These are phyloP conservation scores for Bambusicola thoracicus DNA, from an alignment of 2,113 vertebrate species.

Conservation along the genomic window DNA sequence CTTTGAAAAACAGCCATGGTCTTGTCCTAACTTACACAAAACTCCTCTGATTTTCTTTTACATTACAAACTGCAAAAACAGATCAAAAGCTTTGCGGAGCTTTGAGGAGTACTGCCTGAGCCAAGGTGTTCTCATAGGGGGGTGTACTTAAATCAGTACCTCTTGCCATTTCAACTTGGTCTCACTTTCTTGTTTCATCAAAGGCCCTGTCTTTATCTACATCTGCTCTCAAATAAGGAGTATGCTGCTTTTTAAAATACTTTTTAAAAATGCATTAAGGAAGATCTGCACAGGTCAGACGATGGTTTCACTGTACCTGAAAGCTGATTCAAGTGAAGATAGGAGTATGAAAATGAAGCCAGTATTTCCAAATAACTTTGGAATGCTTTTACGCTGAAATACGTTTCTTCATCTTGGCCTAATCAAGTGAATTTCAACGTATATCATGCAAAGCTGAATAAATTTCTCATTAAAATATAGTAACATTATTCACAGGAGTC, in stretches of 20 bases:
- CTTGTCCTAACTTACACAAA: background rate
- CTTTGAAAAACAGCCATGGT: background rate
- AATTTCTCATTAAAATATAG: background rate
- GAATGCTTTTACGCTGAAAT: background rate
- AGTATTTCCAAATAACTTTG: background rate
- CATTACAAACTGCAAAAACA: background rate
- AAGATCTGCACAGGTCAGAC: background rate
- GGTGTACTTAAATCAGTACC: background rate
- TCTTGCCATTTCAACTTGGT: background rate
- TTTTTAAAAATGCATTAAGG: background rate
- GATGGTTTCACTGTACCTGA: background rate
- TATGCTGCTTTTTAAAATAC: background rate
- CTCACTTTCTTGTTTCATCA: background rate
- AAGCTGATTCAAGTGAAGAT: background rate
- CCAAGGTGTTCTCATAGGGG: background rate
- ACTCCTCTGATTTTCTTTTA: background rate
- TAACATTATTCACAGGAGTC: background rate
- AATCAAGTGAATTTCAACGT: slow-evolving; percentile 36
- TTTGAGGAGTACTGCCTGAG: background rate
- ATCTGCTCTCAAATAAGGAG: background rate
- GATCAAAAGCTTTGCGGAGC: background rate
- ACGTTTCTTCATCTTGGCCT: background rate
- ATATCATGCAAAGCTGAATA: background rate
- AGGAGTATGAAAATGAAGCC: background rate
- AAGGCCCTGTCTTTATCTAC: background rate